Evolutionary conservation across 2,797 vertebrate species (phyloP), one percentile per base, ranked within the genome.

Genomic region (Stomatorhinus walkeri): DNA sequence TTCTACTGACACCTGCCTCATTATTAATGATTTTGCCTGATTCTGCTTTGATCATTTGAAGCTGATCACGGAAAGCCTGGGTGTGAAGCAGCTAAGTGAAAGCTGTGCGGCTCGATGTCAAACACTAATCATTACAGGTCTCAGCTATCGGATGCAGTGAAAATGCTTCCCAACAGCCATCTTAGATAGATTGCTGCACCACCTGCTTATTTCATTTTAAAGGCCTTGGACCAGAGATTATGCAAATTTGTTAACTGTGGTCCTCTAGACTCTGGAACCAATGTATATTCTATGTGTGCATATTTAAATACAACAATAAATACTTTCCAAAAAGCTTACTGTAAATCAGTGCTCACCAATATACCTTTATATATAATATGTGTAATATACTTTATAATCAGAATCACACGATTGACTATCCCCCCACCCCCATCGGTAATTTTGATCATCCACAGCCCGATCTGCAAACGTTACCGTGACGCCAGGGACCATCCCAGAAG

Each of bases 301-400:
- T 72, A 72, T 72, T 72, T 72, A 72, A 72, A 36, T 72, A 72
- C 68, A 72, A 72, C 12, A 72, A 72, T 72, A 72, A 72, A 72
- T 72, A 16, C 68, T 72, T 72, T 72, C 36, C 68, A 72, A 72
- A 72, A 72, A 72, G 68, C 68, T 14, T 36, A 40, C 32, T 72
- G 68, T 40, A 72, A 72, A 72, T 72, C 68, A 32, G 68, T 72
- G 68, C 12, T 40, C 32, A 72, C 28, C 12, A 72, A 36, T 32
- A 36, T 16, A 72, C 64, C 28, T 72, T 36, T 72, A 10, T 36
- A 16, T 61, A 9, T 24, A 22, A 0, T 59, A 59, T 59, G 6
- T 59, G 8, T 59, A 22, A 22, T 59, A 59, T 59, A 22, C n/a
- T 61, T 61, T 61, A 61, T 61, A 61, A 61, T 61, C n/a, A 22